phyloP scores from a whole-genome alignment of 2,797 vertebrate species.

The Hoplostethus mediterraneus region DNA sequence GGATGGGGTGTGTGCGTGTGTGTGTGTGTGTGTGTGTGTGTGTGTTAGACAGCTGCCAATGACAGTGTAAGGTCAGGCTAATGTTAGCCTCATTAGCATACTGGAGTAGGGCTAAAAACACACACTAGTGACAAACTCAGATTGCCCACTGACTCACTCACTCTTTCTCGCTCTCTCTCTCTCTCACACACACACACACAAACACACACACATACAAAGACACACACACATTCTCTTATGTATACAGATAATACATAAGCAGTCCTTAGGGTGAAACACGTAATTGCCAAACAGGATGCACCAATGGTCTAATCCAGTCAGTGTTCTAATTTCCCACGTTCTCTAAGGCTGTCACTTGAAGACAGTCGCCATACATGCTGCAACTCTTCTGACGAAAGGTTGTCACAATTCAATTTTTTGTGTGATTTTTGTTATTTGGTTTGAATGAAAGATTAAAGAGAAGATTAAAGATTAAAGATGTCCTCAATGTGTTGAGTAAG shows the following conservation, averaged over 20 bases:
- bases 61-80: constrained; percentile 49
- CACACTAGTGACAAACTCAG: constrained; percentile 6
- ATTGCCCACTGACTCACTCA: not conserved
- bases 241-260: not conserved
- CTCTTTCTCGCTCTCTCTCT: not conserved
- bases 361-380: too few species aligned
- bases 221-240: not conserved
- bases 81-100: constrained; percentile 51
- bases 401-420: too few species aligned
- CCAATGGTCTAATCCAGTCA: too few species aligned
- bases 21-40: too few species aligned
- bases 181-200: not conserved
- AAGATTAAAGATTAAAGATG: too few species aligned
- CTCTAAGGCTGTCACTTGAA: not conserved
- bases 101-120: constrained; percentile 34
- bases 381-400: too few species aligned
- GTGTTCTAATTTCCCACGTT: not conserved
- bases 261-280: too few species aligned
- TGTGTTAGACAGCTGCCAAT: constrained; percentile 44
- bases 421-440: too few species aligned
- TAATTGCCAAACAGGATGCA: too few species aligned
- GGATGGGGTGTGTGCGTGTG: not conserved
- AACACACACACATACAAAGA: not conserved
- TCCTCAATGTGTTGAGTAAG: too few species aligned
- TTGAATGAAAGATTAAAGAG: too few species aligned